phyloP scores from a whole-genome alignment of 2,888 invertebrate species.

The Carcina quercana region DNA sequence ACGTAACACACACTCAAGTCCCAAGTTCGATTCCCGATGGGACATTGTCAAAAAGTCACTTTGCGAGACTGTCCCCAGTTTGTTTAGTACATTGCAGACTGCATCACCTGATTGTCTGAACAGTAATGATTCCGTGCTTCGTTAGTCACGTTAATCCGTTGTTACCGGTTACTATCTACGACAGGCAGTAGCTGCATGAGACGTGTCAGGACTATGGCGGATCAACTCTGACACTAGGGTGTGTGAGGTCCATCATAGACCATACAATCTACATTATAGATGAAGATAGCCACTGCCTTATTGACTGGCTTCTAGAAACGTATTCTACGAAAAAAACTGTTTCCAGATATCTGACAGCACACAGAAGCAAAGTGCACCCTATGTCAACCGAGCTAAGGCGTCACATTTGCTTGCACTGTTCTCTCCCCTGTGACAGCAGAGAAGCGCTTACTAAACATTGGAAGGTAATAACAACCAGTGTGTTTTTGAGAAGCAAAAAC shows the following conservation, averaged over 20 bases:
- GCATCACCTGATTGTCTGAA: too few species aligned
- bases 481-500: too few species aligned
- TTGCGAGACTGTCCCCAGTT: too few species aligned
- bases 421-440: slow-evolving; percentile 39
- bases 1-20: too few species aligned
- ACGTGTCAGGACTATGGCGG: neutral
- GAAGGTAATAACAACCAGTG: slow-evolving; percentile 35
- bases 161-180: neutral
- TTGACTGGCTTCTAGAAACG: neutral
- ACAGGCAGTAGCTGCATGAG: neutral
- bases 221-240: neutral
- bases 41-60: too few species aligned
- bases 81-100: too few species aligned
- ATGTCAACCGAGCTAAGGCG: slow-evolving; percentile 44
- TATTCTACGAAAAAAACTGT: neutral
- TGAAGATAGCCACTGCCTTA: neutral
- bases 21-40: too few species aligned
- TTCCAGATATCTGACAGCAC: slow-evolving; percentile 64
- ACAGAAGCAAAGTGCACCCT: slow-evolving; percentile 64
- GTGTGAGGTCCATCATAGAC: neutral
- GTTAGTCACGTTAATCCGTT: neutral
- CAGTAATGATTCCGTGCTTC: too few species aligned
- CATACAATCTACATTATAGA: neutral
- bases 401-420: slow-evolving; percentile 64
- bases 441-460: slow-evolving; percentile 38